Evolutionary conservation across 2,888 invertebrate species (phyloP).

Genomic region (Ochropleura plecta): DNA sequence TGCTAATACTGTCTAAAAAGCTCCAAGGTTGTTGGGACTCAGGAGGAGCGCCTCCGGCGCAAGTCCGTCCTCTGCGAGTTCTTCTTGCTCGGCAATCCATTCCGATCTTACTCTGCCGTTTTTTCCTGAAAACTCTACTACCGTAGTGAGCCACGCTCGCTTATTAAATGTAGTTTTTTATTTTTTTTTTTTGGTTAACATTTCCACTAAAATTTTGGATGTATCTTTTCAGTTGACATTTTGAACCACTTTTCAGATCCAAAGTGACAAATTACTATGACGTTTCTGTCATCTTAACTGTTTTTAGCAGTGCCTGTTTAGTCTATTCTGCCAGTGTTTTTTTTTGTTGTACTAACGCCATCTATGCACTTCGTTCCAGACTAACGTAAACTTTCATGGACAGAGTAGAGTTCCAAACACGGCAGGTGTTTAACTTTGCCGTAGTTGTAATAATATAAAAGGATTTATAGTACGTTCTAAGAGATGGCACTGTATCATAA

Average conservation of each 20-base stretch:
- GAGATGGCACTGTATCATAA: conserved; percentile 34
- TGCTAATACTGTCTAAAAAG: conserved; percentile 70
- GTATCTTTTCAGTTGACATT: conserved; percentile 1
- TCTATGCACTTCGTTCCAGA: conserved; percentile 28
- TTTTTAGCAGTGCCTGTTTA: neutral
- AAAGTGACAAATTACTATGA: neutral
- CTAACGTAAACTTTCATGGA: conserved; percentile 8
- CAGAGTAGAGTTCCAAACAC: neutral
- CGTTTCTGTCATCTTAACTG: neutral
- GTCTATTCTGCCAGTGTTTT: conserved; percentile 35
- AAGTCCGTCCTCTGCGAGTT: conserved; percentile 73
- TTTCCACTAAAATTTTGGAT: conserved; percentile 36
- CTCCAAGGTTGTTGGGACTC: conserved; percentile 59
- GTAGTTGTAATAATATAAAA: neutral
- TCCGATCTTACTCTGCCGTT: conserved; percentile 46
- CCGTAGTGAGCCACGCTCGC: conserved; percentile 42
- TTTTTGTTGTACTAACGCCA: conserved; percentile 41
- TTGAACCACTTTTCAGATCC: conserved; percentile 13
- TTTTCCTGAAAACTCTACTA: conserved; percentile 7
- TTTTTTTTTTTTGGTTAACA: conserved; percentile 33
- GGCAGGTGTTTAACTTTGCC: neutral
- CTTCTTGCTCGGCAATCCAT: conserved; percentile 79
- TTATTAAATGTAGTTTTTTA: neutral
- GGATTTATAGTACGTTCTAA: neutral
- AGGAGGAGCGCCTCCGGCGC: conserved; percentile 14